Conservation (phyloP, 1,140 invertebrate genomes). For the Venturia canescens region DNA sequence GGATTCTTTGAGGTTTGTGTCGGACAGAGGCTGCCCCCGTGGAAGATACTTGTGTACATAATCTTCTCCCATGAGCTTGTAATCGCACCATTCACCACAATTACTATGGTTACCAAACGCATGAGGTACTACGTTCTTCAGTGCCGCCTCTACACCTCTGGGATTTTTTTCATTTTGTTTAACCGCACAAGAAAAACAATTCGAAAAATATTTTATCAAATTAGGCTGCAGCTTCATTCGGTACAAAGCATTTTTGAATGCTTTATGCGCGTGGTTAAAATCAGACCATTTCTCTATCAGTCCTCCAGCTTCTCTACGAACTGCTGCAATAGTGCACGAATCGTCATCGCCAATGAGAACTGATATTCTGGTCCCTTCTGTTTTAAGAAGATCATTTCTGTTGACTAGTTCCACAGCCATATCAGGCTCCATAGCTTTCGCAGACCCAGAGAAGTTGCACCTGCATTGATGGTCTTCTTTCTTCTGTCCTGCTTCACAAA, state of each 20-base stretch:
- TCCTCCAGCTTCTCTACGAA: constrained; percentile 44
- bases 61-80: constrained; percentile 35
- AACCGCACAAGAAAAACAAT: constrained; percentile 4
- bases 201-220: constrained; percentile 4
- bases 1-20: constrained; percentile 20
- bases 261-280: constrained; percentile 49
- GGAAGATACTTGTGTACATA: constrained; percentile 48
- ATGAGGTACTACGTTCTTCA: constrained; percentile 51
- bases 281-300: constrained; percentile 31
- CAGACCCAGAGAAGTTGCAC: constrained; percentile 57
- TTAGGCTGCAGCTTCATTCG: not conserved
- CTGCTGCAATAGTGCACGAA: constrained; percentile 50
- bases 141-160: not conserved
- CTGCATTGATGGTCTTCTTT: constrained; percentile 54
- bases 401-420: constrained; percentile 54
- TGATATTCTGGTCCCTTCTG: constrained; percentile 35
- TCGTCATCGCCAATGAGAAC: constrained; percentile 56
- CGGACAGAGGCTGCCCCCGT: constrained; percentile 39
- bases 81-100: constrained; percentile 49
- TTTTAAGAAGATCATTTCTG: constrained; percentile 48
- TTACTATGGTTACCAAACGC: constrained; percentile 51
- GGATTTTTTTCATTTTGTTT: not conserved
- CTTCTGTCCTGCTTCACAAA: constrained; percentile 50
- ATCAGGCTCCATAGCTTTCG: constrained; percentile 52
- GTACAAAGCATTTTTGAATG: constrained; percentile 37